Conservation (phyloP, 2,113 vertebrate species). For the Albula glossodonta region DNA sequence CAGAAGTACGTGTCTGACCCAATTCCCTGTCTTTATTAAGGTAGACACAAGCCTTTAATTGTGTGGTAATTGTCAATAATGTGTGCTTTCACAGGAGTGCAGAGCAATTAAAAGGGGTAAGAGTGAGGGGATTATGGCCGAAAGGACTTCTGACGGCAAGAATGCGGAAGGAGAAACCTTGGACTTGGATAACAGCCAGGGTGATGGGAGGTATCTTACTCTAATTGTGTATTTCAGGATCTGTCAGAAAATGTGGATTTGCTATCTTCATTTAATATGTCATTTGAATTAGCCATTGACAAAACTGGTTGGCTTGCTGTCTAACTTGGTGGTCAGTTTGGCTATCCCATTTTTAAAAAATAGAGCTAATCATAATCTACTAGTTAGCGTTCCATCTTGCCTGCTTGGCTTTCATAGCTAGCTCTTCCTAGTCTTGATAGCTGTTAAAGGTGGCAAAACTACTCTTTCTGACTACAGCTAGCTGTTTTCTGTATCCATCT, state of each 20-base stretch:
- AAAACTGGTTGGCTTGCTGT: too few species aligned
- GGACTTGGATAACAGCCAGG: not conserved
- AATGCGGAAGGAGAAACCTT: not conserved
- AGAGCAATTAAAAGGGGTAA: not conserved
- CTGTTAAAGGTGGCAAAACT: too few species aligned
- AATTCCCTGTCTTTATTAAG: not conserved
- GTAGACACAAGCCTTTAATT: not conserved
- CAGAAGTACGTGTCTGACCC: not conserved
- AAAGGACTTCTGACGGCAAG: not conserved
- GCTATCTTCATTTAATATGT: not conserved
- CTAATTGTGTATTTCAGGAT: not conserved
- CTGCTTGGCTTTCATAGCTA: too few species aligned
- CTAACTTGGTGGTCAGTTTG: too few species aligned
- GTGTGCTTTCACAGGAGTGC: not conserved
- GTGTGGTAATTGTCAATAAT: not conserved
- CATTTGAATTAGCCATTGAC: too few species aligned
- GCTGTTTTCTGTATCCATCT: too few species aligned
- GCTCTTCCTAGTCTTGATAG: too few species aligned
- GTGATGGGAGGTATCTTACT: not conserved
- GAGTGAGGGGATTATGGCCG: not conserved
- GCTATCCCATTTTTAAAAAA: too few species aligned
- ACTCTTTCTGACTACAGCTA: too few species aligned
- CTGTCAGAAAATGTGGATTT: not conserved
- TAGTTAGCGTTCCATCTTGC: too few species aligned
- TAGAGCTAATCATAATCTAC: too few species aligned